A percentile compares a stretch with the other conserved stretches of the same genome.
phyloP scores from a whole-genome alignment of 2,113 vertebrate genomes.

The Malurus elegans region DNA sequence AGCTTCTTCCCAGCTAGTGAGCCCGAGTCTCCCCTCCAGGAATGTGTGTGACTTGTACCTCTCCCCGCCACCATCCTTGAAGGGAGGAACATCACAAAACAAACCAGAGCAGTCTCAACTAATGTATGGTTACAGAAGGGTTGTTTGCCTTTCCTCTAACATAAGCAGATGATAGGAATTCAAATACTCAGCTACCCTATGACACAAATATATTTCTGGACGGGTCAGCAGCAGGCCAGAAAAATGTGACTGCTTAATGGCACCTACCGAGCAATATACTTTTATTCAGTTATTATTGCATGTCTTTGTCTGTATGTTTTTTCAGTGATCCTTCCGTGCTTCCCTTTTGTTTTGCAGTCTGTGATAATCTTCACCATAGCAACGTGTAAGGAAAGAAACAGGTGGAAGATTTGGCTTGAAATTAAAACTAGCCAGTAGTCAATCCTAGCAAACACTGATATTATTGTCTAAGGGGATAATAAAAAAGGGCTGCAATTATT shows the following conservation, averaged over 20 bases:
- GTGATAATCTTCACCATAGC: slow-evolving; percentile 29
- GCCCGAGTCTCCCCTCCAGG: too few species aligned
- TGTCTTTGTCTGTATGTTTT: background rate
- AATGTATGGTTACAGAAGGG: too few species aligned
- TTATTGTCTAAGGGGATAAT: background rate
- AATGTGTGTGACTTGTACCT: too few species aligned
- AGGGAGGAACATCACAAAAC: too few species aligned
- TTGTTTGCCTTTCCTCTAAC: too few species aligned
- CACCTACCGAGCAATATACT: background rate
- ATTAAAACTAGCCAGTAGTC: background rate
- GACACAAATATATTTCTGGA: slow-evolving; percentile 21
- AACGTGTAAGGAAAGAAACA: background rate
- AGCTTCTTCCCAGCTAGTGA: too few species aligned
- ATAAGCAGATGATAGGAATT: too few species aligned
- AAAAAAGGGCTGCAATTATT: background rate
- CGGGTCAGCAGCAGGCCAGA: slow-evolving; percentile 40
- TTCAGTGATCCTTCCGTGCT: background rate
- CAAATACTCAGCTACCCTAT: too few species aligned
- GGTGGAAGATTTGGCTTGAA: slow-evolving; percentile 35
- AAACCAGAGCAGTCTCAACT: too few species aligned
- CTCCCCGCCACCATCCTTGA: too few species aligned
- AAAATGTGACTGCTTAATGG: slow-evolving; percentile 37
- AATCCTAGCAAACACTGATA: background rate
- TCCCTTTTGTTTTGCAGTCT: background rate
- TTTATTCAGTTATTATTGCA: background rate